Base-by-base conservation (phyloP, 2,797 vertebrate genomes). In the Enteromius unitaeniatus region DNA sequence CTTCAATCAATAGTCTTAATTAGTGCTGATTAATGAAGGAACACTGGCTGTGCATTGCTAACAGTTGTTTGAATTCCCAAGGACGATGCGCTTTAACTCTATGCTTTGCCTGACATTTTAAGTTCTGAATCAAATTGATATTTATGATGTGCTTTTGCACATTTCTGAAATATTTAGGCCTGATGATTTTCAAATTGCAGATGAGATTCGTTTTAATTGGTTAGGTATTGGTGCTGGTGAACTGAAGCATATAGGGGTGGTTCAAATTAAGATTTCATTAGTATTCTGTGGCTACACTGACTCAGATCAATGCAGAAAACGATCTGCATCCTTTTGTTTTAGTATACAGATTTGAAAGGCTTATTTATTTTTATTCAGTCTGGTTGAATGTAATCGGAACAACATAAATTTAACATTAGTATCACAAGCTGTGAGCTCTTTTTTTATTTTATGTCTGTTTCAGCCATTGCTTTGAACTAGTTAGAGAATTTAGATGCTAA, bases 1-100 rank as follows among this genome's bases (percentile, higher is more conserved):
- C 86, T 88, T 89, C 87, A 94, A 95, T 97, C 97, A 94, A 96
- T 97, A 95, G 81, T 89, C 95, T 96, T 96, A 96, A 97, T 97
- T 97, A 97, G 95, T 93, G 93, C 91, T 96, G 96, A 97, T 96
- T 95, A 96, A 97, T 97, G 95, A 93, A 94, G 67, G 91, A 87
- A 90, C 69, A 67, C 91, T 92, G 93, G 91, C 91, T 93, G 94
- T 89, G 86, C 92, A 92, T 86, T 91, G 88, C 89, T 91, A 90
- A 92, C 91, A 89, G 91, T 91, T 91, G 90, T 93, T 93, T 93
- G 92, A 89, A 91, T 93, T 92, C 90, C 84, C 86, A 95, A 92
- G 70, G 78, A 94, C 92, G 90, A 84, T 78, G 85, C 82, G 89
- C 88, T 83, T 87, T 76, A 85, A 19, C 69, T 40, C 72, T 88